Base-by-base conservation (phyloP, 1,140 invertebrate species). In the Hycleus cichorii region DNA sequence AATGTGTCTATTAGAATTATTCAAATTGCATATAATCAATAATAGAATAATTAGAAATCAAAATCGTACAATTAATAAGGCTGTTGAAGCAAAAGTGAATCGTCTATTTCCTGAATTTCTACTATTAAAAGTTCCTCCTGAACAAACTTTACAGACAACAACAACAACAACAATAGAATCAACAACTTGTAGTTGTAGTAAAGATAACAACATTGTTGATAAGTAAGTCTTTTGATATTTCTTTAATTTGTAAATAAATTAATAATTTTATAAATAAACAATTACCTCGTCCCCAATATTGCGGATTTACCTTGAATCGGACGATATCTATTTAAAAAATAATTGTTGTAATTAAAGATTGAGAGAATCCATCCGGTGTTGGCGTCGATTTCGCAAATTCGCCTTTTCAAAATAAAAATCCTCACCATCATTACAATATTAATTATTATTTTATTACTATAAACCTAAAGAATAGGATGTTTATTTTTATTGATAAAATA, bases 1-100 rank as follows among this genome's bases (percentile, higher is more conserved):
- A 32, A 62, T 62, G 60, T 62, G 60, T 45, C 44, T 62, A 32
- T 49, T 62, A 45, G 52, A 62, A 44, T 18, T 62, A 8, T 57
- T 62, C 9, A 46, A 50, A 39, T 39, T 62, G 4, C 60, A 62
- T 42, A 49, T 62, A 24, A 62, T 39, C 4, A 49, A 62, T 48
- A 58, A 62, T 43, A 57, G 18, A 47, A 49, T 39, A 9, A 39
- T 44, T 25, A 49, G 10, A 12, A 49, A 50, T 39, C 46, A 9
- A 27, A 25, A 24, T 57, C 32, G 9, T 57, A 46, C 32, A 10
- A 57, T 18, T 32, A 44, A 3, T 9, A 27, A 1, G 45, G 39
- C 4, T 3, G 49, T 27, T 39, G 12, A 46, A 32, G 4, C 32
- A 32, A 32, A 32, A 27, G 40, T 50, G 25, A 49, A 46, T 38